Conservation (phyloP, 2,888 invertebrate species). For the Brachycybe producta region DNA sequence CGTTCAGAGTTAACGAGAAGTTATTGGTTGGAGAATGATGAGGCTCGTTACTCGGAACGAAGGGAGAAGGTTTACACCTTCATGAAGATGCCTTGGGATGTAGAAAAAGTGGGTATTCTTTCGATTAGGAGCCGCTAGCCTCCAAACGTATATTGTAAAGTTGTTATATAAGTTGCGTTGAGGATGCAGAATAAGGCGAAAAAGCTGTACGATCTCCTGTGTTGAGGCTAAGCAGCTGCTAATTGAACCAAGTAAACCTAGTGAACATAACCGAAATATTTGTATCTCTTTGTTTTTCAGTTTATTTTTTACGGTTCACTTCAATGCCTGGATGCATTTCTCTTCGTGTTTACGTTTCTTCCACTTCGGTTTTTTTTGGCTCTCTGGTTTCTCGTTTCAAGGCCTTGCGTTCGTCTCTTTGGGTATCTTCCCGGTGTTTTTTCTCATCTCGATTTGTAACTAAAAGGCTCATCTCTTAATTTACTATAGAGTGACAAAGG, state of each 20-base stretch:
- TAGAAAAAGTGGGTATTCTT: constrained; percentile 37
- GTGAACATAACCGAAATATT: too few relatives aligned
- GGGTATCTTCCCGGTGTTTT: constrained; percentile 13
- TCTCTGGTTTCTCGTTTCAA: constrained; percentile 60
- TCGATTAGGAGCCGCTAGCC: too few relatives aligned
- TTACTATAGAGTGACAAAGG: background rate
- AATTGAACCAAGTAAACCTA: too few relatives aligned
- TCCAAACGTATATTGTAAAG: too few relatives aligned
- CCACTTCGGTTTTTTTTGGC: constrained; percentile 84
- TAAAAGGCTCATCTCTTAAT: background rate
- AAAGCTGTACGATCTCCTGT: too few relatives aligned
- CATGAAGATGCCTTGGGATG: constrained; percentile 83
- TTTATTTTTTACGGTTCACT: constrained; percentile 83
- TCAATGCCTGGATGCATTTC: constrained; percentile 87
- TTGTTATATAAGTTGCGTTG: too few relatives aligned
- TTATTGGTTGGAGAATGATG: constrained; percentile 87
- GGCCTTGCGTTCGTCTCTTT: constrained; percentile 46
- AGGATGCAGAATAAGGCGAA: too few relatives aligned
- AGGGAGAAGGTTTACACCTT: constrained; percentile 92
- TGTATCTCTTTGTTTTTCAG: constrained; percentile 29
- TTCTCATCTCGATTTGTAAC: background rate
- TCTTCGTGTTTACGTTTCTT: constrained; percentile 94
- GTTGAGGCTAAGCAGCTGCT: too few relatives aligned
- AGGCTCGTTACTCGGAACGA: constrained; percentile 83
- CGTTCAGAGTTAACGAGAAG: constrained; percentile 79